Base-by-base conservation (phyloP, 1,140 invertebrate species). In the Drosophila tsacasi region DNA sequence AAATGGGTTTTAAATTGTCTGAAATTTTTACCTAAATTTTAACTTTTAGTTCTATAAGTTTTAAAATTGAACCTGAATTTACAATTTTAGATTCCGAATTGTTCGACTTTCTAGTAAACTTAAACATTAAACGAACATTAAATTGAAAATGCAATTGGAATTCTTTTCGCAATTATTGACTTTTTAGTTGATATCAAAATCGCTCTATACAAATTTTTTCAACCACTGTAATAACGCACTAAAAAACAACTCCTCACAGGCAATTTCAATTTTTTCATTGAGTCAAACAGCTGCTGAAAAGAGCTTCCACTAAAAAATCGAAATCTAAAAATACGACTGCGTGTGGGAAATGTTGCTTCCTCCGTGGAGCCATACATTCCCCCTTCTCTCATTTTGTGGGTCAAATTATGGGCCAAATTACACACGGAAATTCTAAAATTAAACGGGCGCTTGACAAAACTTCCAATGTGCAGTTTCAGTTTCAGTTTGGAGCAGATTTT, bases 351-450 rank as follows among this genome's bases (percentile, higher is more conserved):
- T 71, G 44, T 39, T 54, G 59, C 54, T 79, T 75, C 61, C 66
- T 81, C 55, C 71, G 72, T 86, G 83, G 83, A 86, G 83, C 59
- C 78, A 79, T 50, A 66, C 68, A 80, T 64, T 83, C 67, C 78
- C 25, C 54, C 35, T n/a, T 25, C 54, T 68, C 50, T 50, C 13
- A 39, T 46, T 71, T 68, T 47, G 42, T 77, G 68, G 86, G 83
- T 87, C 81, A 75, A 57, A 78, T 78, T 72, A 76, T 89, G 81
- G 62, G 75, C 74, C 74, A 89, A 76, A 87, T 87, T 79, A 59
- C 73, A 69, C 63, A 78, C 47, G 52, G 17, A 57, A 68, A 63
- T 79, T 78, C 81, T 87, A 90, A 71, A 84, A 68, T 80, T 87
- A 87, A 71, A 77, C 64, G 40, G 4, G 37, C 32, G 79, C 66